phyloP scores from a whole-genome alignment of 2,797 vertebrate genomes.

The Rhinichthys osculus region DNA sequence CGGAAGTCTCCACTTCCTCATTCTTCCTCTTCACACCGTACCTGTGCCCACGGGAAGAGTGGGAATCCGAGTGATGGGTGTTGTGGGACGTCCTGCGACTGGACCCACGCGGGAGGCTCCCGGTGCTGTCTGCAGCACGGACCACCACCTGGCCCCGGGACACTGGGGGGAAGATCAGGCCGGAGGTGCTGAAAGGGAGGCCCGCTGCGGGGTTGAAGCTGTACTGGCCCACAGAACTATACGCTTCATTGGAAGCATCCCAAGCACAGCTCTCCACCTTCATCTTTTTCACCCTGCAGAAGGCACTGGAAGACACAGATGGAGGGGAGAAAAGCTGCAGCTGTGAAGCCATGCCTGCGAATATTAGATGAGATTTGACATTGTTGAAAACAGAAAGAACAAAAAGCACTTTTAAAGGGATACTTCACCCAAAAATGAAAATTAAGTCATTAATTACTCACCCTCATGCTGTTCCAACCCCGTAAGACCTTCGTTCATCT shows the following conservation, averaged over 20 bases:
- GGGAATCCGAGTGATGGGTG: slow-evolving; percentile 74
- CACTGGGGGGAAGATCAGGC: slow-evolving; percentile 87
- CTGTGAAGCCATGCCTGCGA: slow-evolving; percentile 95
- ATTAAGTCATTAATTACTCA: too few relatives aligned
- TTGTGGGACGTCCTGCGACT: slow-evolving; percentile 85
- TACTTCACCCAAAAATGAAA: too few relatives aligned
- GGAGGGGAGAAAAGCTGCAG: slow-evolving; percentile 97
- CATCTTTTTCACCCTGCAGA: slow-evolving; percentile 98
- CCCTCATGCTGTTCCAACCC: too few relatives aligned
- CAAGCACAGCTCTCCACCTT: slow-evolving; percentile 96
- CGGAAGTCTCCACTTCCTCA: slow-evolving; percentile 85
- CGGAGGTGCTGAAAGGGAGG: slow-evolving; percentile 86
- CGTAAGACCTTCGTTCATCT: too few relatives aligned
- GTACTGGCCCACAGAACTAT: slow-evolving; percentile 92
- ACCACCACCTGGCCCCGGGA: slow-evolving; percentile 92
- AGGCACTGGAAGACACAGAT: slow-evolving; percentile 97
- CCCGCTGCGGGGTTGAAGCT: slow-evolving; percentile 87
- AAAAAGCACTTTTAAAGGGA: neutral
- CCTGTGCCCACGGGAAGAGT: slow-evolving; percentile 84
- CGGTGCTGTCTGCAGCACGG: slow-evolving; percentile 90
- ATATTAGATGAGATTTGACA: neutral
- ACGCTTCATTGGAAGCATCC: slow-evolving; percentile 94
- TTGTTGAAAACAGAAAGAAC: neutral
- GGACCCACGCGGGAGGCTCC: slow-evolving; percentile 91
- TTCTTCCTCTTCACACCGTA: slow-evolving; percentile 96